Conservation (phyloP, 2,888 invertebrate species). For the Catocala nupta region DNA sequence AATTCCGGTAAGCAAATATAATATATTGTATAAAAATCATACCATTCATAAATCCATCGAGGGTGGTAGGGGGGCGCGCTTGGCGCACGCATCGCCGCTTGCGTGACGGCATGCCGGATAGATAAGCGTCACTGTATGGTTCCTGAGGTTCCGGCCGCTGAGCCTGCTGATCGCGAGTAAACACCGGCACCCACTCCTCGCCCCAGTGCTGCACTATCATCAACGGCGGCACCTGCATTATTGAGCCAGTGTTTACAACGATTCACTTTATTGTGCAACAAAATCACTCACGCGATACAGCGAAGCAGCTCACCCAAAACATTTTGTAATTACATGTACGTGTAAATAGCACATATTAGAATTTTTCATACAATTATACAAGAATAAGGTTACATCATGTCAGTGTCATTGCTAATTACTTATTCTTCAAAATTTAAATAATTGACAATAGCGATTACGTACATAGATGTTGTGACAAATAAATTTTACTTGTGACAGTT, state of each 20-base stretch:
- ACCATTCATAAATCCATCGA: conserved; percentile 72
- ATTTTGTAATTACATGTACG: background rate
- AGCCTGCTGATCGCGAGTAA: conserved; percentile 92
- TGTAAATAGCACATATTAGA: background rate
- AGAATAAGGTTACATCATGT: background rate
- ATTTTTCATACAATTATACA: too few species aligned
- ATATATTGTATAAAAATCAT: conserved; percentile 9
- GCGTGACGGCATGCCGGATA: conserved; percentile 96
- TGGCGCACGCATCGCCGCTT: conserved; percentile 91
- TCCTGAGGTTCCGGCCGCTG: conserved; percentile 89
- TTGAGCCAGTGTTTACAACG: background rate
- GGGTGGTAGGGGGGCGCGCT: conserved; percentile 64
- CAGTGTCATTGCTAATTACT: conserved; percentile 8
- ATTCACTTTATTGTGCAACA: conserved; percentile 9
- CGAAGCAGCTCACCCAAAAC: conserved; percentile 7
- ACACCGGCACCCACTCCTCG: conserved; percentile 93
- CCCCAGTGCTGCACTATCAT: conserved; percentile 80
- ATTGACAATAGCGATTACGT: conserved; percentile 25
- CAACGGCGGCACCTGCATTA: conserved; percentile 68
- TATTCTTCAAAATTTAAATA: conserved; percentile 35
- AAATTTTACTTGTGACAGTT: background rate
- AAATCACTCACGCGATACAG: conserved; percentile 6
- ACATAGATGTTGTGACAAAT: background rate
- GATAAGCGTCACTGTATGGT: conserved; percentile 95
- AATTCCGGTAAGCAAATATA: too few species aligned